Evolutionary conservation across 35 echinoderm and acorn worm genomes (phyloP), one percentile per base, ranked within the genome.

Genomic region (Eucidaris tribuloides): DNA sequence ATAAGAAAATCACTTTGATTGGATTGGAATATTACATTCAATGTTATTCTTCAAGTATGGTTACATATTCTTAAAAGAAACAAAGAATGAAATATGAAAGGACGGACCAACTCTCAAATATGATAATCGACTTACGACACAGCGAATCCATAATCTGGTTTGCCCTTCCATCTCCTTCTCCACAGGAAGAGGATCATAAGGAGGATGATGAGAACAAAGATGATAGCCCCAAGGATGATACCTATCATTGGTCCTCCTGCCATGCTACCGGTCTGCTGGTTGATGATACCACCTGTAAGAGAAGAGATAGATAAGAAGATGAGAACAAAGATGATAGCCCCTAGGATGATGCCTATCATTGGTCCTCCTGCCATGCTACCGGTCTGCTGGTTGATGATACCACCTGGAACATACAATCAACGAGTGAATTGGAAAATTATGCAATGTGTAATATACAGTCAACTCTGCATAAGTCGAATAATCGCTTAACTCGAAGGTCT

Each of bases 101-200:
- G n/a, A n/a, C n/a, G n/a, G n/a, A n/a, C n/a, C n/a, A n/a, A n/a
- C n/a, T n/a, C n/a, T n/a, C n/a, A n/a, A n/a, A n/a, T n/a, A 24
- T 60, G 5, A 18, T 63, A 4, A 64, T 31, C 5, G 38, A 74
- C 68, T 74, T 40, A 74, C 68, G 68, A 74, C 35, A 74, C 37
- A 74, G 68, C 68, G 25, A 74, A 74, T 17, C 68, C 68, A 44
- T 74, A 74, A n/a, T 74, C 68, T 44, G 68, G 68, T 44, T 74
- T 74, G 13, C 68, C 68, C 37, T 36, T 38, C 35, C 44, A 74
- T 74, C 68, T 74, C n/a, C 38, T 38, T 7, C 68, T 74, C 68
- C 68, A 74, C 2, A 74, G 68, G 68, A 74, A 74, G 37, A 74
- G 35, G 11, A 74, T 42, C 68, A 74, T 74, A 20, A 74, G 68